These are phyloP conservation scores for Scopus umbretta DNA, from an alignment of 2,113 vertebrate species.

Conservation along the genomic window DNA sequence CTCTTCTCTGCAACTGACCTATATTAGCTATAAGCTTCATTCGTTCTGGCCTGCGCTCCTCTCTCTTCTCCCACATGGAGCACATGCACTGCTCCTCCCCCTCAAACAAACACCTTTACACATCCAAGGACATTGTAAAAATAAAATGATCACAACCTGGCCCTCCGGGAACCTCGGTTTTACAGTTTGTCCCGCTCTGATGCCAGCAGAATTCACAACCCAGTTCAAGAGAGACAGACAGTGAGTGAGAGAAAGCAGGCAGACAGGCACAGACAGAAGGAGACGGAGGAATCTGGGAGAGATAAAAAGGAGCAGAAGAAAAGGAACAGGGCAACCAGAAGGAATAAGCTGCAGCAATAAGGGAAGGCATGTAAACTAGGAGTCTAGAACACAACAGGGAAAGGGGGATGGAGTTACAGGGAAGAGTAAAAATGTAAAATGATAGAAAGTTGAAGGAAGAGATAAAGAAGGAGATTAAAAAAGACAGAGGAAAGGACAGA, in stretches of 20 bases:
- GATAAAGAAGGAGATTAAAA: background rate
- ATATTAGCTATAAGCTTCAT: slow-evolving; percentile 65
- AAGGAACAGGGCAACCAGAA: background rate
- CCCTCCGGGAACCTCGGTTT: slow-evolving; percentile 61
- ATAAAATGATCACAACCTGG: slow-evolving; percentile 71
- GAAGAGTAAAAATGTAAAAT: background rate
- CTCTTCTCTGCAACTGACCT: slow-evolving; percentile 60
- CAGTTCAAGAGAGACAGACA: slow-evolving; percentile 53
- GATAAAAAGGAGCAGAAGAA: background rate
- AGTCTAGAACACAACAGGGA: background rate
- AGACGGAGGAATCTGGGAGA: background rate
- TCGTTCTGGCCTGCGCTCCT: slow-evolving; percentile 42
- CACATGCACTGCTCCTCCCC: slow-evolving; percentile 49
- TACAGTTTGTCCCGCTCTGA: slow-evolving; percentile 53
- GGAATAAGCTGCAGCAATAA: background rate
- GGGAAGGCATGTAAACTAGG: background rate
- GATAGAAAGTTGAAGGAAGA: background rate
- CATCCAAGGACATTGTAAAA: slow-evolving; percentile 76
- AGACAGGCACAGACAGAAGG: background rate
- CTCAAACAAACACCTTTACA: slow-evolving; percentile 65
- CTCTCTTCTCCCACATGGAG: slow-evolving; percentile 49
- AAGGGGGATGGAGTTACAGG: background rate
- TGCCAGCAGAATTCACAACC: slow-evolving; percentile 57
- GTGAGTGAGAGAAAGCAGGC: slow-evolving; percentile 7
- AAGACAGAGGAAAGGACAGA: background rate